These are phyloP conservation scores for Urocitellus parryii DNA, from an alignment of 2,113 vertebrate genomes.

Conservation along the genomic window DNA sequence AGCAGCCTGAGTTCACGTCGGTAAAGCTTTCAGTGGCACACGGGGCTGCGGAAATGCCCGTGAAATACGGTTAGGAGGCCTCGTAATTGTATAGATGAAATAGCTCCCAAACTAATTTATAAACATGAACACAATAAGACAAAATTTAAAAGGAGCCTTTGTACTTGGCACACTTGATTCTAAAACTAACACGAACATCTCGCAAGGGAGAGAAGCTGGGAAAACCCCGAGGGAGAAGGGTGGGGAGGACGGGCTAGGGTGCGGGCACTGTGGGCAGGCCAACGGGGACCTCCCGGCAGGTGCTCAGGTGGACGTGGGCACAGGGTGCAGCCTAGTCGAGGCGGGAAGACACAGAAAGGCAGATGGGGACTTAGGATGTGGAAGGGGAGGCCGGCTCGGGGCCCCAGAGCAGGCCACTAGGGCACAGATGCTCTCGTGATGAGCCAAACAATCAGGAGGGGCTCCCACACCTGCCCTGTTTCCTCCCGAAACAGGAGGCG, in stretches of 20 bases:
- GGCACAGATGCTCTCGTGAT: neutral
- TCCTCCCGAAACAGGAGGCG: neutral
- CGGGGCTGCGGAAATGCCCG: neutral
- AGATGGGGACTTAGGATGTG: accelerated
- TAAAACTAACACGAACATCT: neutral
- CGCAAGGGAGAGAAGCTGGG: neutral
- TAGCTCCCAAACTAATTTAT: neutral
- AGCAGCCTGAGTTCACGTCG: neutral
- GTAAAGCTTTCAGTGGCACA: neutral
- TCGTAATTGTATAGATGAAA: too few species aligned
- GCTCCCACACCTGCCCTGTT: neutral
- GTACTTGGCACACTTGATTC: neutral
- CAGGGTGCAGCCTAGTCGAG: neutral
- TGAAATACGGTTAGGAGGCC: neutral
- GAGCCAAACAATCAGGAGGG: too few species aligned
- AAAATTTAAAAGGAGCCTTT: neutral
- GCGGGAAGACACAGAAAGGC: accelerated
- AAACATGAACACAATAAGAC: neutral
- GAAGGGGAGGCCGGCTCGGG: too few species aligned
- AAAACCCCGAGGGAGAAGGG: neutral
- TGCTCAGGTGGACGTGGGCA: too few species aligned
- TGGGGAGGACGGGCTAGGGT: too few species aligned
- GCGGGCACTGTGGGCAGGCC: too few species aligned
- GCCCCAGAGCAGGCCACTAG: too few species aligned
- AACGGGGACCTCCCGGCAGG: too few species aligned